A percentile compares a stretch with the other conserved stretches of the same genome.
phyloP scores from a whole-genome alignment of 23 tunicate species.

The Trididemnum clinides region DNA sequence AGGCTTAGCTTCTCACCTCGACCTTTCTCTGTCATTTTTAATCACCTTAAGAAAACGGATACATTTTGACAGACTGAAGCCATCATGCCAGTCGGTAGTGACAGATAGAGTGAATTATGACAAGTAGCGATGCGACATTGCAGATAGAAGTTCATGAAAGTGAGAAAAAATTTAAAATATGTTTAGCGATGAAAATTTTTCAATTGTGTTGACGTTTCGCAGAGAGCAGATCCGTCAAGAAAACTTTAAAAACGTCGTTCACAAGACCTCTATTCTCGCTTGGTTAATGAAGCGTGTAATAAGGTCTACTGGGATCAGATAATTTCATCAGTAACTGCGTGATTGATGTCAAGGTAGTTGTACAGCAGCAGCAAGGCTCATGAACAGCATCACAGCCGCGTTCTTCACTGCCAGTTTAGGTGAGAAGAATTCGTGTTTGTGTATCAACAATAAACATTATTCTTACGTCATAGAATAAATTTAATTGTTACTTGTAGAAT shows the following conservation, averaged over 20 bases:
- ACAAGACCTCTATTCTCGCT: conserved; percentile 24
- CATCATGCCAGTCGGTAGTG: neutral
- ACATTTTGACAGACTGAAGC: neutral
- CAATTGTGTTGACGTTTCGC: neutral
- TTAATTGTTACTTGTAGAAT: too few relatives aligned
- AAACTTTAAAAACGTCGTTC: too few relatives aligned
- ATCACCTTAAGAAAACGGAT: neutral
- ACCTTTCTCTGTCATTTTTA: conserved; percentile 7
- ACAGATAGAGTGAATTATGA: neutral
- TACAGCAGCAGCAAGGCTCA: neutral
- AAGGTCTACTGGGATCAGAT: conserved; percentile 24
- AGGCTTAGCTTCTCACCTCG: neutral
- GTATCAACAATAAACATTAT: too few relatives aligned
- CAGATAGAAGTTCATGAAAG: neutral
- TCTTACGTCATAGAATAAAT: too few relatives aligned
- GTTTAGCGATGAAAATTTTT: neutral
- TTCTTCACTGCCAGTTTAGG: neutral
- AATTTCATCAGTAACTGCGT: too few relatives aligned
- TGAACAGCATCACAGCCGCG: conserved; percentile 13
- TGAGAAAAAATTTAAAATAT: neutral
- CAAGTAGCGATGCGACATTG: neutral
- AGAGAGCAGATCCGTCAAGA: too few relatives aligned
- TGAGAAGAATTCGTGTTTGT: too few relatives aligned
- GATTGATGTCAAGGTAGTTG: too few relatives aligned
- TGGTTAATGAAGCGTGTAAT: conserved; percentile 43